Evolutionary conservation across 2,113 vertebrate species (phyloP).

Genomic region (Rhadina sibilatrix): DNA sequence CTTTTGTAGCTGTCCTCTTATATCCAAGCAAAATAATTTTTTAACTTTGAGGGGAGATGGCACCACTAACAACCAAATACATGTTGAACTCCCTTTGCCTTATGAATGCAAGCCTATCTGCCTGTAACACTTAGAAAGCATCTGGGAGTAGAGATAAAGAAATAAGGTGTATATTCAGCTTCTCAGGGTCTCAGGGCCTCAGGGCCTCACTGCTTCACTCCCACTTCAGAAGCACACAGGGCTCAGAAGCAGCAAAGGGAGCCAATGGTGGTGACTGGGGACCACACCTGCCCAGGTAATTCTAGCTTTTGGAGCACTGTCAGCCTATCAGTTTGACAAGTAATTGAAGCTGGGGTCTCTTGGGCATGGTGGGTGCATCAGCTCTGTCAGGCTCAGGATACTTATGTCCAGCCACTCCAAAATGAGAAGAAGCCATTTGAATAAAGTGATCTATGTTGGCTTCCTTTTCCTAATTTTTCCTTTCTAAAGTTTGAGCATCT

Average conservation of each 20-base stretch:
- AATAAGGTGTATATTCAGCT: neutral
- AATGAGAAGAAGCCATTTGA: neutral
- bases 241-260: neutral
- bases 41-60: neutral
- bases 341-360: neutral
- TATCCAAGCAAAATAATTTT: neutral
- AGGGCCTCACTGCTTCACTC: neutral
- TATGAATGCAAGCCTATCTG: neutral
- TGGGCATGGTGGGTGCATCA: neutral
- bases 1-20: neutral
- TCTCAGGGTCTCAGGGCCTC: neutral
- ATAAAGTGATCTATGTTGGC: neutral
- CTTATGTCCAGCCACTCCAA: fast-evolving
- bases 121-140: neutral
- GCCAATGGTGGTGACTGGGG: neutral
- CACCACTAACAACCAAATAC: neutral
- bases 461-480: neutral
- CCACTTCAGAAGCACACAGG: neutral
- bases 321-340: neutral
- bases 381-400: neutral
- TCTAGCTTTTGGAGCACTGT: neutral
- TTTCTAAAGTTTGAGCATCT: neutral
- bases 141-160: neutral
- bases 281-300: neutral
- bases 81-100: neutral